Evolutionary conservation across 2,888 invertebrate species (phyloP), one percentile per base, ranked within the genome.

Genomic region (Ypsolopha scabrella): DNA sequence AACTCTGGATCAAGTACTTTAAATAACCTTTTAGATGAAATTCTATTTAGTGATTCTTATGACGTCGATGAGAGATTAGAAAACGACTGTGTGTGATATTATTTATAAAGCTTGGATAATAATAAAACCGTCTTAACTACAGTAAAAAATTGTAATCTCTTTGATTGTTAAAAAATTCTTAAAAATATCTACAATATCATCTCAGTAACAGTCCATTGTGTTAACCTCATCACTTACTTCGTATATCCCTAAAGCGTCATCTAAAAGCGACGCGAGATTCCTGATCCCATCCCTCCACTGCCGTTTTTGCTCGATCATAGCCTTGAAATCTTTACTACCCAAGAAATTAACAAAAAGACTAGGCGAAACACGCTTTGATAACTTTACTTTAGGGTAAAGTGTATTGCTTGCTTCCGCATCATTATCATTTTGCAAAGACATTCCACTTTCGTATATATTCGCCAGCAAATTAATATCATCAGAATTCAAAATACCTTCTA

Each of bases 141-240:
- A 10, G n/a, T 3, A 38, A 38, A 4, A 38, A 38, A 10, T 10
- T 38, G n/a, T 38, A 43, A 43, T 43, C 43, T 43, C 43, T 43
- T 24, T 43, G 14, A 43, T 43, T 43, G 10, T 11, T 39, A 11
- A 39, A 44, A 10, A 38, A 10, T 34, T 47, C 51, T 47, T 52
- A 44, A n/a, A 43, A 38, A 14, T 4, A 24, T 3, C 24, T 24
- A 24, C 24, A 24, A 24, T 4, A 24, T 24, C 11, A 60, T 59
- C 56, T 70, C 70, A 93, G 64, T 93, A 93, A 76, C 93, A 93
- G 79, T 93, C 93, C 82, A 92, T 88, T 35, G 85, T 79, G 62
- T 92, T 92, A 0, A 88, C 75, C 55, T 90, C 88, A 36, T 69
- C 67, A 41, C 71, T 77, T 1, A 73, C 65, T 57, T 89, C 86